Conservation (phyloP, 1,140 invertebrate genomes). For the Muscidifurax raptorellus region DNA sequence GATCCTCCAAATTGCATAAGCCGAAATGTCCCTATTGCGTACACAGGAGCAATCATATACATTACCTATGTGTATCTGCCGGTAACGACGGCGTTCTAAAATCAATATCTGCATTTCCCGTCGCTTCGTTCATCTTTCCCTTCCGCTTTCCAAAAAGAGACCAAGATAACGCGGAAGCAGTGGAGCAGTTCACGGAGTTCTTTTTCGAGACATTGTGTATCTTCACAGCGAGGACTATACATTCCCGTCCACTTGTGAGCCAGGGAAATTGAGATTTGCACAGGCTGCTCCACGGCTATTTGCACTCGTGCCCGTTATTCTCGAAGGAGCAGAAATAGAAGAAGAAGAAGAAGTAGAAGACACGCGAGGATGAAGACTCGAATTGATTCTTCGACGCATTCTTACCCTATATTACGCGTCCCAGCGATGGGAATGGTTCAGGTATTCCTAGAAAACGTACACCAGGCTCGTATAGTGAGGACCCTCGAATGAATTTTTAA, state of each 20-base stretch:
- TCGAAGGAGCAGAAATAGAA: constrained; percentile 5
- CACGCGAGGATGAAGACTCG: neutral
- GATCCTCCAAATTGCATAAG: no score
- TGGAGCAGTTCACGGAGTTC: neutral
- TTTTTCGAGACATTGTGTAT: constrained; percentile 32
- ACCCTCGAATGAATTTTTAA: no score
- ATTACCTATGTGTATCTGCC: no score
- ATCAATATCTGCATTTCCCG: constrained; percentile 7
- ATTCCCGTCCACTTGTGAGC: neutral
- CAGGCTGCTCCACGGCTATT: constrained; percentile 14
- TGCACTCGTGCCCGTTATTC: constrained; percentile 9
- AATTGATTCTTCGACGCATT: neutral
- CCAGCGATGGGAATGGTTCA: no score
- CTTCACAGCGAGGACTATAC: neutral
- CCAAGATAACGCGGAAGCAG: no score
- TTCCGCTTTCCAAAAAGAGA: neutral
- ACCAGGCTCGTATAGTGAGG: no score
- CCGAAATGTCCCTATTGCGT: no score
- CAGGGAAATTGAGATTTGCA: constrained; percentile 37
- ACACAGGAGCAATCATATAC: no score
- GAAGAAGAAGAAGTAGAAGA: neutral
- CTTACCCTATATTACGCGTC: neutral
- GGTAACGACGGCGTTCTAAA: no score
- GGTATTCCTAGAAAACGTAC: no score
- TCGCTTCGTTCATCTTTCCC: neutral